Base-by-base conservation (phyloP, 2,113 vertebrate genomes). In the Macquaria australasica region DNA sequence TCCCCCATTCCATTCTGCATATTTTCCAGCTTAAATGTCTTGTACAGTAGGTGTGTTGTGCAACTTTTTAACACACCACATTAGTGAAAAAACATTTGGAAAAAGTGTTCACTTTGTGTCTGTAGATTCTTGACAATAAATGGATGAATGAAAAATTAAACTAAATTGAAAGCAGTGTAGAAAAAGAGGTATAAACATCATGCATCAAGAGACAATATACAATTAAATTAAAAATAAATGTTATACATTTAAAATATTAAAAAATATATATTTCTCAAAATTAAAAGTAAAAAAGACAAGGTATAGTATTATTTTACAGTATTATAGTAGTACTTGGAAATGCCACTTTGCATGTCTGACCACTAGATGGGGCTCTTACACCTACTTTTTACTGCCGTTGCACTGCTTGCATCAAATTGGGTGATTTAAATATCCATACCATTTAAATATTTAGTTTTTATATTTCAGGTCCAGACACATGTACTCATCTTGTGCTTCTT, bases 341-440 rank as follows among this genome's bases (percentile, higher is more conserved):
- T 6, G 28, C 12, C 25, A 79, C 43, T 79, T 66, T 53, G 15
- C 28, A 25, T 23, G 15, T 82, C 11, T 85, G 59, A 73, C 91
- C 92, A 92, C 86, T 83, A 92, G 92, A 81, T 90, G 92, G 89
- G 3, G 82, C 56, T 84, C 58, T 88, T 48, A 81, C 72, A 69
- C 62, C 68, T 82, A 1, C 1, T 77, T 63, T 64, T 11, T 2
- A 39, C 50, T 37, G 53, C 37, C 70, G 23, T 8, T 8, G 16
- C 21, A 39, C 56, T 12, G 3, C 37, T 87, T 60, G 28, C n/a
- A 55, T 74, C 4, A 69, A 43, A 64, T 5, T 11, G 4, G 1
- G 21, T 11, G 14, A 28, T 3, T 37, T 11, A 7, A 53, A 45
- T 20, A 64, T 31, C 8, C 4, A n/a, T n/a, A 31, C 6, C 8